A percentile compares a stretch with the other conserved stretches of the same genome.
phyloP scores from a whole-genome alignment of 2,888 invertebrate species.

The Plebejus anna region DNA sequence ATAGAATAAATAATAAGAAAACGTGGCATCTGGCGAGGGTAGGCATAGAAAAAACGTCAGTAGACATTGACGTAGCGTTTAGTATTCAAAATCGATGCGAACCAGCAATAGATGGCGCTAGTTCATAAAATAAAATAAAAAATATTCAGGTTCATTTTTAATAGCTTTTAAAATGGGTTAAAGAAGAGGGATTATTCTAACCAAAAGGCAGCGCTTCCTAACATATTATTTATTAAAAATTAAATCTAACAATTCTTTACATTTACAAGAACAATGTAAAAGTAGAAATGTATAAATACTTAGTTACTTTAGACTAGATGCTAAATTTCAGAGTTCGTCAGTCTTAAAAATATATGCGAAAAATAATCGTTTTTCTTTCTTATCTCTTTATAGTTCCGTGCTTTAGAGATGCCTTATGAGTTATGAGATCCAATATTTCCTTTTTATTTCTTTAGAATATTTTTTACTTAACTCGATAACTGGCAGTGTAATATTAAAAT shows the following conservation, averaged over 20 bases:
- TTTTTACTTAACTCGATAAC: background rate
- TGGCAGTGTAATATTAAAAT: background rate
- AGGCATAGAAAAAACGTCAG: no score
- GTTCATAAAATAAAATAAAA: no score
- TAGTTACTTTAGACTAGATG: slow-evolving; percentile 41
- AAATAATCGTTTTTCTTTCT: background rate
- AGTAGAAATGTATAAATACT: slow-evolving; percentile 35
- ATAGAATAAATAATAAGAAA: no score
- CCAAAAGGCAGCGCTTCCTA: background rate
- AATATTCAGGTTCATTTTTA: no score
- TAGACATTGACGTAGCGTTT: no score
- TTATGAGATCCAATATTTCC: background rate
- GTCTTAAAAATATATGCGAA: slow-evolving; percentile 30
- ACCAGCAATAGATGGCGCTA: no score
- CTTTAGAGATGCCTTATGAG: background rate
- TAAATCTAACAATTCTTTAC: slow-evolving; percentile 35
- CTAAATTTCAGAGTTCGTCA: slow-evolving; percentile 33
- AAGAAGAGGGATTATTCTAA: background rate
- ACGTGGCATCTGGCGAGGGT: no score
- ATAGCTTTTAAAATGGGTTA: no score
- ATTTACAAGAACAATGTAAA: slow-evolving; percentile 35
- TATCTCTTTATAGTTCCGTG: background rate
- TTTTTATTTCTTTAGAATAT: background rate
- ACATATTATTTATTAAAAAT: slow-evolving; percentile 35
- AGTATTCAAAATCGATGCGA: no score